These are phyloP conservation scores for Tenebrosternarchus preto DNA, from an alignment of 2,113 vertebrate species.

Conservation along the genomic window DNA sequence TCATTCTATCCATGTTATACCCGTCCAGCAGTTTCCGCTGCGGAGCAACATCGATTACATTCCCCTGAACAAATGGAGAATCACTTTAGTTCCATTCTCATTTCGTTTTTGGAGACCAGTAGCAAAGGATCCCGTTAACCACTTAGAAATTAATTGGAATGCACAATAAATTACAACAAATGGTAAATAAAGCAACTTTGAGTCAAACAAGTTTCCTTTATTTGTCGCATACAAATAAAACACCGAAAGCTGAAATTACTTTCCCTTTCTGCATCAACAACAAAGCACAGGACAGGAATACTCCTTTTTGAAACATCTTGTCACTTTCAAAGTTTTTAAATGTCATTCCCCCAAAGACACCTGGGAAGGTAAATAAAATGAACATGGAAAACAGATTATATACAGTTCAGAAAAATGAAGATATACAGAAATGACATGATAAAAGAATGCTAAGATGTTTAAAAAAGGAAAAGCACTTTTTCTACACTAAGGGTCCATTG, in stretches of 20 bases:
- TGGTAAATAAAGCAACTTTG: conserved; percentile 42
- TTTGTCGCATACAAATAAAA: conserved; percentile 80
- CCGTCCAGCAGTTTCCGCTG: conserved; percentile 69
- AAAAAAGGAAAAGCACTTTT: conserved; percentile 31
- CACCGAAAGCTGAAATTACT: conserved; percentile 75
- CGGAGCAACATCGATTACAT: conserved; percentile 28
- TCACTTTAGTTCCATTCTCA: conserved; percentile 18
- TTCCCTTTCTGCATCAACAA: conserved; percentile 70
- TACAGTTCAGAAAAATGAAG: conserved; percentile 46
- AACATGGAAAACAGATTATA: conserved; percentile 54
- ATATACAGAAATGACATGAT: conserved; percentile 45
- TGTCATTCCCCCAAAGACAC: conserved; percentile 60
- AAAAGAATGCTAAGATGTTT: conserved; percentile 45
- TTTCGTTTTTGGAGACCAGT: no score
- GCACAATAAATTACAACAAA: not conserved
- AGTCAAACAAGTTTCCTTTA: conserved; percentile 75
- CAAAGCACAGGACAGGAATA: conserved; percentile 66
- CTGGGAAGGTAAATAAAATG: conserved; percentile 58
- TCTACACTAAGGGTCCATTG: conserved; percentile 46
- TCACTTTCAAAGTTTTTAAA: conserved; percentile 54
- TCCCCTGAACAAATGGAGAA: not conserved
- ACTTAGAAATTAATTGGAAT: not conserved
- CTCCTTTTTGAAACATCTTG: conserved; percentile 66
- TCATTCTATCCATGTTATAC: not conserved
- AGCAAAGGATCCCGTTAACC: no score